phyloP scores from a whole-genome alignment of 2,113 vertebrate species.

The Epinephelus moara region DNA sequence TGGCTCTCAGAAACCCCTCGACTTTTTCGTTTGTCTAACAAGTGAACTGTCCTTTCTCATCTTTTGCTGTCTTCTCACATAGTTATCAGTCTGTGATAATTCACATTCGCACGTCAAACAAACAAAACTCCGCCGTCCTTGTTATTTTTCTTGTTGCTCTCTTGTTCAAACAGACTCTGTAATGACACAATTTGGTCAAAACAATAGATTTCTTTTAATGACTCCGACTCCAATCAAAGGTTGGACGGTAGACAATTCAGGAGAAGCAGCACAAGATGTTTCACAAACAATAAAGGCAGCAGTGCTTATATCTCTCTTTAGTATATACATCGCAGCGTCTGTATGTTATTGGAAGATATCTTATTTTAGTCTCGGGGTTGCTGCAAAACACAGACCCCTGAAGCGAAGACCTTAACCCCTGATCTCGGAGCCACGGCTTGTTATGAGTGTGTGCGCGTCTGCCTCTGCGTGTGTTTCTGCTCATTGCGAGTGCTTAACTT shows the following conservation, averaged over 20 bases:
- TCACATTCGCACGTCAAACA: conserved; percentile 39
- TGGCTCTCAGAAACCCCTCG: not conserved
- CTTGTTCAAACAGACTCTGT: conserved; percentile 40
- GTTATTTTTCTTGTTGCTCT: conserved; percentile 15
- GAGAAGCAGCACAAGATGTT: conserved; percentile 17
- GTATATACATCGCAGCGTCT: conserved; percentile 35
- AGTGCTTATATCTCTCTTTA: not conserved
- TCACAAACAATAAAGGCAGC: conserved; percentile 34
- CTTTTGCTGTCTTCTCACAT: not conserved
- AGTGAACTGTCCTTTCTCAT: conserved; percentile 34
- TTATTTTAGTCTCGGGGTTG: conserved; percentile 59
- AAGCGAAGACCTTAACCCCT: conserved; percentile 65
- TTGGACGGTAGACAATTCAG: conserved; percentile 3
- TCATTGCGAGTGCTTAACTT: conserved; percentile 65
- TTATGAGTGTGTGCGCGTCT: conserved; percentile 35
- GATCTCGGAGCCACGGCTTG: conserved; percentile 47
- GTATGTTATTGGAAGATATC: conserved; percentile 38
- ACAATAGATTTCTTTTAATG: conserved; percentile 9
- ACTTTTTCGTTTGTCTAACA: conserved; percentile 14
- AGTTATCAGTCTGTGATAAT: conserved; percentile 43
- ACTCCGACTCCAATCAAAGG: conserved; percentile 21
- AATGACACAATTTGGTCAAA: conserved; percentile 27
- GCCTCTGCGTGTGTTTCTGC: conserved; percentile 25
- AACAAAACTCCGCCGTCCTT: conserved; percentile 24
- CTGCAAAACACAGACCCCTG: conserved; percentile 57